Conservation (phyloP, 2,888 invertebrate species). For the Boloria selene region DNA sequence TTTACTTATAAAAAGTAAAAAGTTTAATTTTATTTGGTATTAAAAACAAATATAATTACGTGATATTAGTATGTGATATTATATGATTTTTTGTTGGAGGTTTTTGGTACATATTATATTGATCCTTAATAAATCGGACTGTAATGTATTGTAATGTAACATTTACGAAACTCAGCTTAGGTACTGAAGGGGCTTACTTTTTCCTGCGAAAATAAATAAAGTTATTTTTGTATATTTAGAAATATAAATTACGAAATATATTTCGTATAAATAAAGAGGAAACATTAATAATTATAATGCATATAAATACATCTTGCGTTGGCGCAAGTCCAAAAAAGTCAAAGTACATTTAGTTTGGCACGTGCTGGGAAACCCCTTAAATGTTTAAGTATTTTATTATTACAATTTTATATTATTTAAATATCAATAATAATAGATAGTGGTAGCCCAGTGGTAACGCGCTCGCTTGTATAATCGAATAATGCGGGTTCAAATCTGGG, state of each 20-base stretch:
- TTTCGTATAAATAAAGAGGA: constrained; percentile 3
- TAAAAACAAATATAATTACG: too few species aligned
- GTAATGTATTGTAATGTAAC: too few species aligned
- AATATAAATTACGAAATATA: constrained; percentile 12
- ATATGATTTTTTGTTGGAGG: too few species aligned
- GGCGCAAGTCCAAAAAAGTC: constrained; percentile 51
- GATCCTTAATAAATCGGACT: too few species aligned
- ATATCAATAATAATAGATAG: neutral
- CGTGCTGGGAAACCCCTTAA: constrained; percentile 52
- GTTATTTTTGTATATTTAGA: neutral
- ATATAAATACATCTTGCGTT: constrained; percentile 46
- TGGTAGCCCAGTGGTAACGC: too few species aligned
- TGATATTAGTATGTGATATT: too few species aligned
- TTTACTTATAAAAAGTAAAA: too few species aligned
- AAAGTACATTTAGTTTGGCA: constrained; percentile 40
- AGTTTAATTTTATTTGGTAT: too few species aligned
- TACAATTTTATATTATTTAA: constrained; percentile 7
- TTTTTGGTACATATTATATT: too few species aligned
- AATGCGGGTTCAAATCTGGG: neutral
- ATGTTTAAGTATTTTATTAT: constrained; percentile 24
- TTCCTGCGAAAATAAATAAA: neutral
- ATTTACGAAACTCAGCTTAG: too few species aligned
- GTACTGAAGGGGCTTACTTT: too few species aligned
- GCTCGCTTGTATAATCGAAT: neutral
- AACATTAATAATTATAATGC: constrained; percentile 11